phyloP scores from a whole-genome alignment of 92 coral and sea anemone genomes.

The Nematostella vectensis region DNA sequence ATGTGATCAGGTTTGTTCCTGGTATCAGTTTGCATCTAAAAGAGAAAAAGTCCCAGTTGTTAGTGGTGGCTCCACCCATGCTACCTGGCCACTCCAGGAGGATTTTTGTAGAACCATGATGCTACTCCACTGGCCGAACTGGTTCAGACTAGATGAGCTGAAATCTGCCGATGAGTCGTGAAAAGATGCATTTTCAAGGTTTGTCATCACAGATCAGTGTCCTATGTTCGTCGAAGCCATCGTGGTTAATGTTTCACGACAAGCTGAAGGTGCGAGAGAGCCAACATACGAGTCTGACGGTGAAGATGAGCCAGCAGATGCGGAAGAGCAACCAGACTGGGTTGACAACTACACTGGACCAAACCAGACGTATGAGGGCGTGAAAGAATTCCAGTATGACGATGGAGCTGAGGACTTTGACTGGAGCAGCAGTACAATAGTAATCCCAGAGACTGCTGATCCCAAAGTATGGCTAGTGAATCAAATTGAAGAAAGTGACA shows the following conservation, averaged over 20 bases:
- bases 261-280: conserved; percentile 24
- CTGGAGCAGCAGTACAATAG: conserved; percentile 15
- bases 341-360: conserved; percentile 27
- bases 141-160: too few species aligned
- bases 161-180: too few species aligned
- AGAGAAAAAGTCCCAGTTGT: conserved; percentile 29
- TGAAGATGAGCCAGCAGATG: conserved; percentile 12
- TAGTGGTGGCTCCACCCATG: too few species aligned
- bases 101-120: too few species aligned
- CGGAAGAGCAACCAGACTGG: conserved; percentile 33
- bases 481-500: conserved; percentile 8
- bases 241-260: conserved; percentile 15
- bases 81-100: conserved; percentile 46
- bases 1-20: conserved; percentile 12
- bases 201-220: conserved; percentile 6
- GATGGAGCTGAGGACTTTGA: too few species aligned
- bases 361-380: conserved; percentile 21
- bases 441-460: conserved; percentile 11
- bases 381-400: conserved; percentile 22
- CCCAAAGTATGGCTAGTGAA: conserved; percentile 23
- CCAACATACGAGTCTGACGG: conserved; percentile 9
- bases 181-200: conserved; percentile 7
- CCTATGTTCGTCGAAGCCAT: conserved; percentile 26
- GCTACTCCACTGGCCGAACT: too few species aligned
- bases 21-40: conserved; percentile 27